Percentiles rank a stretch among this genome's conserved stretches.
phyloP scores from a whole-genome alignment of 2,797 vertebrate species.

The Acrocephalus scirpaceus region DNA sequence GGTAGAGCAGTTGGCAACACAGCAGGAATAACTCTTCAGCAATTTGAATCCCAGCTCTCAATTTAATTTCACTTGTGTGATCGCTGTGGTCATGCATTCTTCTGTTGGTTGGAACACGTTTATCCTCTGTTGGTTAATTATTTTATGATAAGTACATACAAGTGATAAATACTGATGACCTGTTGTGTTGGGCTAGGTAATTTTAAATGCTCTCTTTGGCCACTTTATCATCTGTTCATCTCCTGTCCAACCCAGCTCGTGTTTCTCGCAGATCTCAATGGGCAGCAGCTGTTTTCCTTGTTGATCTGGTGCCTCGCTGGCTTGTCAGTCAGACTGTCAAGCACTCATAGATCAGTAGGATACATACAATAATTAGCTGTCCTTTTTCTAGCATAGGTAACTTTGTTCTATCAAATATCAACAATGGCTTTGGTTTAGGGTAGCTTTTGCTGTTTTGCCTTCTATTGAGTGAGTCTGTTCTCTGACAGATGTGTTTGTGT shows the following conservation, averaged over 20 bases:
- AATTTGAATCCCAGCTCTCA: not conserved
- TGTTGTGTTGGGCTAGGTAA: not conserved
- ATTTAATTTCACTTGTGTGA: not conserved
- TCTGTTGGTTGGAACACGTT: not conserved
- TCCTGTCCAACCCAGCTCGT: not conserved
- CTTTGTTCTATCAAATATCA: not conserved
- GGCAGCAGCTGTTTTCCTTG: not conserved
- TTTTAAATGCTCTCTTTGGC: not conserved
- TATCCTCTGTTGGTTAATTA: not conserved
- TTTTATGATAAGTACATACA: not conserved
- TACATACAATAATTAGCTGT: not conserved
- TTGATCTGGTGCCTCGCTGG: not conserved
- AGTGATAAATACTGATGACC: not conserved
- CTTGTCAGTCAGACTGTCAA: not conserved
- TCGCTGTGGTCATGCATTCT: not conserved
- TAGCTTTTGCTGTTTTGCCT: not conserved
- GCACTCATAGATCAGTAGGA: not conserved
- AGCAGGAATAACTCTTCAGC: not conserved
- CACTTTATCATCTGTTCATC: not conserved
- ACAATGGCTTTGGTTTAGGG: not conserved
- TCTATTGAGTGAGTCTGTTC: not conserved
- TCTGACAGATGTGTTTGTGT: not conserved
- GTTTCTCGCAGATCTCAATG: not conserved
- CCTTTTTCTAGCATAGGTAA: not conserved
- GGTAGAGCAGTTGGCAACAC: not conserved